phyloP scores from a whole-genome alignment of 2,797 vertebrate species.

The Scomberomorus guttatus region DNA sequence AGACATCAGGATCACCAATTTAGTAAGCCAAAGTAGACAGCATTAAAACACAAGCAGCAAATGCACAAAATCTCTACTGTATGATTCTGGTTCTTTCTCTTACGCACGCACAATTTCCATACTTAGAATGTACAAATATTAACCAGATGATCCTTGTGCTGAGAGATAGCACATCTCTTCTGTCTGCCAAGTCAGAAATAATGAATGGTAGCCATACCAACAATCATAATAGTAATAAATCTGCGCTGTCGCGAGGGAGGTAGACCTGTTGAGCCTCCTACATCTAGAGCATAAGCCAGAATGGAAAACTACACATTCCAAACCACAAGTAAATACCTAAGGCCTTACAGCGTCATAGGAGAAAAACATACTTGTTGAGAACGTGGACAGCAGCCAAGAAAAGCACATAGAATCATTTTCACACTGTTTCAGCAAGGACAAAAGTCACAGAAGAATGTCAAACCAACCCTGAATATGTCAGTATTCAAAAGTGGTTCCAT shows the following conservation, averaged over 20 bases:
- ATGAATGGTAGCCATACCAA: slow-evolving; percentile 36
- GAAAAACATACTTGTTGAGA: slow-evolving; percentile 52
- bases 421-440: slow-evolving; percentile 35
- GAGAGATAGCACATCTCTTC: slow-evolving; percentile 31
- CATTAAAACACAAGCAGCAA: not conserved
- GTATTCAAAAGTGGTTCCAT: not conserved
- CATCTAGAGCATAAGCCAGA: slow-evolving; percentile 40
- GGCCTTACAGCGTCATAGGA: slow-evolving; percentile 52
- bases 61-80: not conserved
- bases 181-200: slow-evolving; percentile 42
- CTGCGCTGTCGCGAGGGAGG: slow-evolving; percentile 45
- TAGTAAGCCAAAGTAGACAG: slow-evolving; percentile 1
- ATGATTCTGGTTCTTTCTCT: not conserved
- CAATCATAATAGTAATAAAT: slow-evolving; percentile 59
- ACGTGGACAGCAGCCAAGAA: slow-evolving; percentile 32
- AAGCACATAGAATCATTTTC: slow-evolving; percentile 24
- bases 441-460: slow-evolving; percentile 7
- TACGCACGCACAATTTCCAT: slow-evolving; percentile 18
- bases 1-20: slow-evolving; percentile 24
- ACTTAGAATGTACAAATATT: slow-evolving; percentile 41
- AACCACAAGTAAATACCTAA: slow-evolving; percentile 53
- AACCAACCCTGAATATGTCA: slow-evolving; percentile 7
- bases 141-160: slow-evolving; percentile 37
- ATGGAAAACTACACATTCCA: slow-evolving; percentile 52
- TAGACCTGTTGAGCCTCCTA: slow-evolving; percentile 57